phyloP scores from a whole-genome alignment of 2,113 vertebrate genomes.

The Platycercus adscitus region DNA sequence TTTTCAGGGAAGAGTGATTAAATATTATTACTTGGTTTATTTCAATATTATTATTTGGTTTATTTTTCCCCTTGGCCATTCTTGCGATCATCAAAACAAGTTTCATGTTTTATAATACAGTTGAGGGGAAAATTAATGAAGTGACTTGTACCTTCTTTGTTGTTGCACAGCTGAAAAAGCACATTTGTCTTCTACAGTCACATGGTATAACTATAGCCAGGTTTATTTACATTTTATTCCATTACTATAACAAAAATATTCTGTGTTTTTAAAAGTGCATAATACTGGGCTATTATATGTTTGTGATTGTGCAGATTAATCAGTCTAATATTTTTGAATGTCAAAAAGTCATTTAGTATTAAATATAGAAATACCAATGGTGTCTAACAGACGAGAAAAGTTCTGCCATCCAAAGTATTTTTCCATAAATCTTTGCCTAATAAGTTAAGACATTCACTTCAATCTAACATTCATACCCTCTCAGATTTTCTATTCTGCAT shows the following conservation, averaged over 20 bases:
- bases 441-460: neutral
- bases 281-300: neutral
- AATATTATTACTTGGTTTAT: conserved; percentile 22
- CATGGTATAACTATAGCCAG: neutral
- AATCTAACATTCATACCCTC: neutral
- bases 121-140: conserved; percentile 2
- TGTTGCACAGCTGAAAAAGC: neutral
- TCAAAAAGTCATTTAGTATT: neutral
- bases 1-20: conserved; percentile 24
- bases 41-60: conserved; percentile 4
- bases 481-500: neutral
- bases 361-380: neutral
- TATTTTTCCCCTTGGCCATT: conserved; percentile 10
- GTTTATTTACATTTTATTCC: neutral
- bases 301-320: neutral
- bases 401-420: neutral
- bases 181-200: neutral
- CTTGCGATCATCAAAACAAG: neutral
- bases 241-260: neutral
- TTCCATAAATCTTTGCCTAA: neutral
- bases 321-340: neutral
- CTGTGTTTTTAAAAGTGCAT: neutral
- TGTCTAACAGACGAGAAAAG: neutral
- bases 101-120: neutral
- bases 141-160: neutral